phyloP scores from a whole-genome alignment of 1,140 invertebrate genomes.

The Eupristina koningsbergeri region DNA sequence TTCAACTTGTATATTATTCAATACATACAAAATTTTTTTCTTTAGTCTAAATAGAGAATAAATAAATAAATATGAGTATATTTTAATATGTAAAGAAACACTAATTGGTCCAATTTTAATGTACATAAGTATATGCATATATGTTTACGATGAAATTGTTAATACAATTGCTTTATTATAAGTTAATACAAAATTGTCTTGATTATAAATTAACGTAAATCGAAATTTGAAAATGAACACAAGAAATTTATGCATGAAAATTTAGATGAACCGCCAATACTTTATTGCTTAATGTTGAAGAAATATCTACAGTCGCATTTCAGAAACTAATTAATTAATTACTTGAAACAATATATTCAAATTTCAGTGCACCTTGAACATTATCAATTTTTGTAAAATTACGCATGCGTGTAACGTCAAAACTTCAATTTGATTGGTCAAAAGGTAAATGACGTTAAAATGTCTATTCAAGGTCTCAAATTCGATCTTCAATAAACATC shows the following conservation, averaged over 20 bases:
- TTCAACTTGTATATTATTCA: conserved; percentile 10
- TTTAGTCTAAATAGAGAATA: not conserved
- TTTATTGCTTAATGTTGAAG: conserved; percentile 13
- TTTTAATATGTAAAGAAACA: not conserved
- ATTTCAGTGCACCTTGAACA: not conserved
- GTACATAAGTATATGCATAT: too few species aligned
- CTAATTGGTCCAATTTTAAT: not conserved
- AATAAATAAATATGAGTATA: not conserved
- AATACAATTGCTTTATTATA: too few species aligned
- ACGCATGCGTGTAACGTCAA: not conserved
- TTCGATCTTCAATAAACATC: not conserved
- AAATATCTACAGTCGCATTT: not conserved
- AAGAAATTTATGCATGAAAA: not conserved
- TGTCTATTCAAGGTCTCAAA: not conserved
- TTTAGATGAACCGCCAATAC: not conserved
- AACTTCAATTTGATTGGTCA: not conserved
- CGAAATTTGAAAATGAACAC: not conserved
- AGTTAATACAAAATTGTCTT: not conserved
- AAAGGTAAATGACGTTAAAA: not conserved
- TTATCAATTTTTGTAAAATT: not conserved
- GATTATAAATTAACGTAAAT: not conserved
- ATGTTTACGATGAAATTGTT: not conserved
- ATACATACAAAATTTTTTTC: not conserved
- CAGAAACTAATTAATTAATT: not conserved
- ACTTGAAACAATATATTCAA: not conserved